These are phyloP conservation scores for Hirtodrosophila duncani DNA, from an alignment of 2,888 invertebrate species.

Conservation along the genomic window DNA sequence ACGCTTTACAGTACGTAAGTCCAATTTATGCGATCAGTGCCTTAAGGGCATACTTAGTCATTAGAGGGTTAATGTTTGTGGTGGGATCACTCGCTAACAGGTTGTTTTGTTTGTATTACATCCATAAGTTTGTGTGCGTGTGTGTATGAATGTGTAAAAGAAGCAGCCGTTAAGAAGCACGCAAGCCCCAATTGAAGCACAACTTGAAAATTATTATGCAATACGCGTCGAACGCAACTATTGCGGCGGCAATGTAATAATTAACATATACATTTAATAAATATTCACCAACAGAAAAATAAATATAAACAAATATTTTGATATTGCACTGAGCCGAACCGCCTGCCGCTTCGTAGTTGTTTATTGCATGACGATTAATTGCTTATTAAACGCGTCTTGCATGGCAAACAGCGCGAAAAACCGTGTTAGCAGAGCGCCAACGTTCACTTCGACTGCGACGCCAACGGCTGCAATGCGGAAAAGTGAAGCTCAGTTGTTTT, in stretches of 20 bases:
- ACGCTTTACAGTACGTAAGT: too few species aligned
- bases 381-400: constrained; percentile 59
- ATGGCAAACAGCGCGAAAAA: constrained; percentile 40
- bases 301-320: constrained; percentile 8
- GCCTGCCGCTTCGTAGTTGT: constrained; percentile 30
- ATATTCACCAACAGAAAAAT: constrained; percentile 10
- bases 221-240: constrained; percentile 14
- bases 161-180: constrained; percentile 34
- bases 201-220: constrained; percentile 55
- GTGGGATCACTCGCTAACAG: constrained; percentile 20
- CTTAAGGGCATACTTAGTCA: too few species aligned
- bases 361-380: constrained; percentile 53
- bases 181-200: constrained; percentile 29
- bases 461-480: constrained; percentile 65
- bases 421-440: constrained; percentile 55
- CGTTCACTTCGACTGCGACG: constrained; percentile 36
- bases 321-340: constrained; percentile 9
- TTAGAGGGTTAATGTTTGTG: too few species aligned
- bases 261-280: constrained; percentile 36
- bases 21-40: too few species aligned
- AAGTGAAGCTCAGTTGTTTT: constrained; percentile 29
- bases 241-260: constrained; percentile 34
- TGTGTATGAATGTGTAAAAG: constrained; percentile 12
- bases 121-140: too few species aligned
- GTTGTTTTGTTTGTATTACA: too few species aligned